Base-by-base conservation (phyloP, 2,113 vertebrate genomes). In the Takifugu flavidus region DNA sequence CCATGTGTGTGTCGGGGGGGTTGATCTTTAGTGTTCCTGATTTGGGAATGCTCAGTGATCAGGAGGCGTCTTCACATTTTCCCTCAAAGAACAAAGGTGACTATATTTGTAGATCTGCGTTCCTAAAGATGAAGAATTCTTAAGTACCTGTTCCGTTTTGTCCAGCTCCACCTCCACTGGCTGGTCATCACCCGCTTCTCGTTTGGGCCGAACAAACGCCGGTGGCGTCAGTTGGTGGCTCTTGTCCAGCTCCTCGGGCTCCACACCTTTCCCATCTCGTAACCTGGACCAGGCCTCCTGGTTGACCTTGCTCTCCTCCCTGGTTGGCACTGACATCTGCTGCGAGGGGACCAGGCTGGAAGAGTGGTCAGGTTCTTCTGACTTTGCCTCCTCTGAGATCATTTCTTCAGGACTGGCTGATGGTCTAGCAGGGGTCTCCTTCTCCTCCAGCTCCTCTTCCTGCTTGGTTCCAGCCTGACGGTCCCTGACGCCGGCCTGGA, bases 241-340 rank as follows among this genome's bases (percentile, higher is more conserved):
- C 62, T 92, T 91, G 25, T 96, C 91, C 1, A 99, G 91, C 13
- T 99, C 96, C 75, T 98, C 96, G 0, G 95, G 96, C 79, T 99
- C 96, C 49, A 97, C 90, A 0, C 97, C 96, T 43, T 94, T 93
- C 3, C 96, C 96, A 0, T 98, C 95, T 20, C 96, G 88, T 69
- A 98, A 91, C 74, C 95, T 89, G 1, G 92, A 94, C 96, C 96
- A 99, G 14, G 96, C 92, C 0, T 94, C 95, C 68, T 93, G 91
- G 70, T 88, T 89, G 78, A 80, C 65, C 2, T 86, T 93, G 52
- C 83, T 88, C 55, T 92, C 93, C 46, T 93, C 92, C 3, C 15
- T 87, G 3, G 34, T 59, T 14, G 49, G 80, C 13, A n/a, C 85
- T 0, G 86, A 76, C 29, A 76, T 59, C 66, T 87, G 86, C 81